Conservation (phyloP, 2,888 invertebrate species). For the Napeogenes inachia region DNA sequence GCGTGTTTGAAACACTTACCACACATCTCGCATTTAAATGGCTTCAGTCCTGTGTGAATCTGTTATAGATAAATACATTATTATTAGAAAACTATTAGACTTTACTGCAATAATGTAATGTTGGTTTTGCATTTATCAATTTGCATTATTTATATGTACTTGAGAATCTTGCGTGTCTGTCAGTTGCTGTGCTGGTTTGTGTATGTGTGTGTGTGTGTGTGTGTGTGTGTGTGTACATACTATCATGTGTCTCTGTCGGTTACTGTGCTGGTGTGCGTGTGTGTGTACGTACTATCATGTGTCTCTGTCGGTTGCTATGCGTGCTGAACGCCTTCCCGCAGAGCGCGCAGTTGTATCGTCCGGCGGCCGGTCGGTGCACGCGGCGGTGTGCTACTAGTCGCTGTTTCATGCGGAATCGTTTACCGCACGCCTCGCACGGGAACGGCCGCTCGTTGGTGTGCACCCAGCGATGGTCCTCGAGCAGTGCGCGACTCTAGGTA, state of each 20-base stretch:
- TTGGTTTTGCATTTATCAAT: too few species aligned
- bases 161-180: too few species aligned
- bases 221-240: too few species aligned
- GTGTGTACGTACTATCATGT: constrained; percentile 64
- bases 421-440: constrained; percentile 62
- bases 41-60: constrained; percentile 62
- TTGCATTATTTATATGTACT: too few species aligned
- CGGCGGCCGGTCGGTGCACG: constrained; percentile 50
- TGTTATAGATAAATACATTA: constrained; percentile 28
- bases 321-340: constrained; percentile 67
- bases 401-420: constrained; percentile 62
- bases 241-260: too few species aligned
- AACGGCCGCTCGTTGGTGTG: constrained; percentile 69
- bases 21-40: constrained; percentile 65
- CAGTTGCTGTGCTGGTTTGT: too few species aligned
- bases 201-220: too few species aligned
- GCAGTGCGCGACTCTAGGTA: constrained; percentile 57
- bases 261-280: too few species aligned
- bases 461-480: constrained; percentile 68
- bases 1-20: constrained; percentile 66
- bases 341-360: constrained; percentile 49
- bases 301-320: constrained; percentile 62
- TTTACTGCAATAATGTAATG: too few species aligned
- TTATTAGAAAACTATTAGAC: too few species aligned
- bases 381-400: constrained; percentile 58